Percentiles rank a stretch among this genome's conserved stretches.
These are phyloP conservation scores for Linepithema humile DNA, from an alignment of 1,140 invertebrate genomes.

Conservation along the genomic window DNA sequence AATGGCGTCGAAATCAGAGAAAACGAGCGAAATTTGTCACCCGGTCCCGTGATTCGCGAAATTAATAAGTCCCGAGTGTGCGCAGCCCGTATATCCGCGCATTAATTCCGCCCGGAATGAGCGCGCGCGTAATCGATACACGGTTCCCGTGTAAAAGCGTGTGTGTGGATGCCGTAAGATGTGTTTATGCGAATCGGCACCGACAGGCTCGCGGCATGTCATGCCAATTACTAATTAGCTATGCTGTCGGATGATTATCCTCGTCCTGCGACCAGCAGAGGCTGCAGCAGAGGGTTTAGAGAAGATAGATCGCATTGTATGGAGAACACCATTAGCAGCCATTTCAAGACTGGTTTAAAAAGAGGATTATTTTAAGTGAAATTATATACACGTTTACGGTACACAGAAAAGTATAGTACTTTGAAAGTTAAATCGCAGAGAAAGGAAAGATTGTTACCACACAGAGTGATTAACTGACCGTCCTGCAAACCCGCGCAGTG, in stretches of 20 bases:
- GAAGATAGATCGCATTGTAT: conserved; percentile 24
- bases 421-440: not conserved
- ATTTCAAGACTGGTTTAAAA: not conserved
- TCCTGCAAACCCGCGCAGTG: not conserved
- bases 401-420: not conserved
- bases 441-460: not conserved
- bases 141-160: not conserved
- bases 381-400: not conserved
- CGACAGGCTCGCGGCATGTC: not conserved
- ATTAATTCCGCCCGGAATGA: conserved; percentile 20
- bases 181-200: conserved; percentile 7
- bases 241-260: conserved; percentile 31
- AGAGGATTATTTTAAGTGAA: conserved; percentile 15
- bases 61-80: conserved; percentile 51
- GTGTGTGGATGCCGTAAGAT: conserved; percentile 6
- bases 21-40: conserved; percentile 15
- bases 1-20: conserved; percentile 47
- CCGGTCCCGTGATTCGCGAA: conserved; percentile 2
- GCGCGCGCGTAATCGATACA: conserved; percentile 42
- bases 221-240: conserved; percentile 59
- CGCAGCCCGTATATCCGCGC: not conserved
- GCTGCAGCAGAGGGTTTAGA: not conserved
- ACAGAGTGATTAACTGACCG: not conserved
- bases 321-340: conserved; percentile 24
- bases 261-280: not conserved